Base-by-base conservation (phyloP, 2,888 invertebrate species). In the Drosophila falleni region DNA sequence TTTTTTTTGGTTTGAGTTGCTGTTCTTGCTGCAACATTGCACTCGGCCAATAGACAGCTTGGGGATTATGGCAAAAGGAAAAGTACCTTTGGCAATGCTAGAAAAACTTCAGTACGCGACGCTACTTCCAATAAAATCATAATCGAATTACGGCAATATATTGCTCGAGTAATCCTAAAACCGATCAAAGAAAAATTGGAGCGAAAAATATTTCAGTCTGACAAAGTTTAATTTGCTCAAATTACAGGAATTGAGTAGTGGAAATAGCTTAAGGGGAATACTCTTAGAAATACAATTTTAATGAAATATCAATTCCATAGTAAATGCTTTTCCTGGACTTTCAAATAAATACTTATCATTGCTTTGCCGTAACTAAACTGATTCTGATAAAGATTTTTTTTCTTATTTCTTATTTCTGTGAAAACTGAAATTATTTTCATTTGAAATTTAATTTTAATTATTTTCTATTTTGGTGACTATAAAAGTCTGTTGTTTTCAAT, bases 31-130 rank as follows among this genome's bases (percentile, higher is more conserved):
- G 13, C 26, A 47, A 59, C 35, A 23, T 47, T 42, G 11, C 29
- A 49, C 51, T 56, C 51, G 51, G 33, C 53, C 49, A 58, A 59
- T 67, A 56, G 78, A 70, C 58, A 70, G 75, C 70, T 62, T 39
- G 35, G 81, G 80, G 78, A 82, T 44, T 73, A 42, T 13, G 26
- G 13, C 42, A 41, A 33, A 39, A 31, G 15, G 11, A 23, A 54
- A 35, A 51, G 41, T 10, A 26, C 26, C 54, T 54, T 41, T 54
- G 49, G 33, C 15, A 51, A 15, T 5, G n/a, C 13, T 5, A 35
- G 23, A 56, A 33, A 58, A 59, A 11, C 16, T 9, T n/a, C 9
- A 60, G 26, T 55, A 41, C 23, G 42, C 50, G 50, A 65, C 10
- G 37, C 15, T 31, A 35, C 50, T 46, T 2, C 26, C 13, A 51